phyloP scores from a whole-genome alignment of 2,797 vertebrate species.

The Centropyge bicolor region DNA sequence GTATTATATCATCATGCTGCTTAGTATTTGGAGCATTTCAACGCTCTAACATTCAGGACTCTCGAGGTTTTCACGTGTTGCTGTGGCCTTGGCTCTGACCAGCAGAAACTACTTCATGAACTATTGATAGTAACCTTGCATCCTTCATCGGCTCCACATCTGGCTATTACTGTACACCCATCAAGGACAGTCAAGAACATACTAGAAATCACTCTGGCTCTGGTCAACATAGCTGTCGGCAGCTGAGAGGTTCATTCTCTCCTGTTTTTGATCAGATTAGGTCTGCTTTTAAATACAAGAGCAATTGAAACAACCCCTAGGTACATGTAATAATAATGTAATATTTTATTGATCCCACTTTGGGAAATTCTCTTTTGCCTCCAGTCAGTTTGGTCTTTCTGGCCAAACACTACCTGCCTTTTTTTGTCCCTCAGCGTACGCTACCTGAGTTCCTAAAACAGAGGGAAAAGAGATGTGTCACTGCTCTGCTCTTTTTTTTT shows the following conservation, averaged over 20 bases:
- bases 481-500: constrained; percentile 40
- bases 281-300: constrained; percentile 45
- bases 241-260: constrained; percentile 25
- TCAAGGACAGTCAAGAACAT: constrained; percentile 24
- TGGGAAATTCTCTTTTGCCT: constrained; percentile 34
- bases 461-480: constrained; percentile 42
- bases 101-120: constrained; percentile 47
- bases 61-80: constrained; percentile 56
- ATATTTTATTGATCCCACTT: constrained; percentile 55
- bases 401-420: constrained; percentile 10
- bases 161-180: constrained; percentile 35
- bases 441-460: constrained; percentile 28
- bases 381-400: constrained; percentile 8
- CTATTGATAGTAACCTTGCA: constrained; percentile 46
- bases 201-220: constrained; percentile 16
- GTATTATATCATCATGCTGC: neutral
- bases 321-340: constrained; percentile 43
- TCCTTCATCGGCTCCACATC: constrained; percentile 32
- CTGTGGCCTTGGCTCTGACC: constrained; percentile 44
- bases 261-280: constrained; percentile 40
- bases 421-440: constrained; percentile 36
- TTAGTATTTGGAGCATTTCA: neutral
- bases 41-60: constrained; percentile 22
- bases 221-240: constrained; percentile 17
- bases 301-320: constrained; percentile 14